Percentiles rank a stretch among this genome's conserved stretches.
These are phyloP conservation scores for Dendroctonus valens DNA, from an alignment of 1,140 invertebrate species.

Conservation along the genomic window DNA sequence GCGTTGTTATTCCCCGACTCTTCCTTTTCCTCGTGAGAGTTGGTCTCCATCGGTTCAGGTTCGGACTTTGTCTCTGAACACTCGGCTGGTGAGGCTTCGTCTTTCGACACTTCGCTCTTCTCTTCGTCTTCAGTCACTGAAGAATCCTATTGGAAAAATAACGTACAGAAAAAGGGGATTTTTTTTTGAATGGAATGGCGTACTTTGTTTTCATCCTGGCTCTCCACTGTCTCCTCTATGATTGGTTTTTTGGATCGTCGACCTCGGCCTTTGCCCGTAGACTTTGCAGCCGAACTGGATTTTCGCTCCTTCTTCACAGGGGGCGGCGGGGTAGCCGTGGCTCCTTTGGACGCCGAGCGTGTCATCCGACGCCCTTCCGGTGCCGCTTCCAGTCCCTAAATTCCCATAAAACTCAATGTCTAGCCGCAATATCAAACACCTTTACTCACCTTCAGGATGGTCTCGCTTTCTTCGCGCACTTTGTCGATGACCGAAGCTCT, in stretches of 20 bases:
- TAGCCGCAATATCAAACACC: neutral
- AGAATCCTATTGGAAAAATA: conserved; percentile 17
- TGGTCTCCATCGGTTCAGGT: conserved; percentile 41
- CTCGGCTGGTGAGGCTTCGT: conserved; percentile 29
- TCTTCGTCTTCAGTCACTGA: conserved; percentile 38
- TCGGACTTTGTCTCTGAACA: conserved; percentile 33
- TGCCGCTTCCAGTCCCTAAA: conserved; percentile 44
- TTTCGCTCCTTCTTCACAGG: conserved; percentile 52
- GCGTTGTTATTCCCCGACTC: conserved; percentile 47
- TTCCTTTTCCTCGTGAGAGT: conserved; percentile 46
- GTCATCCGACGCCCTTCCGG: conserved; percentile 51
- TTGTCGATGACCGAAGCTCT: conserved; percentile 43
- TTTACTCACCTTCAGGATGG: conserved; percentile 46
- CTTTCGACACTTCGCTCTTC: conserved; percentile 41
- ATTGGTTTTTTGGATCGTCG: conserved; percentile 23
- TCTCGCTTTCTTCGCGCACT: conserved; percentile 46
- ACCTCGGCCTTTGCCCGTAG: conserved; percentile 29
- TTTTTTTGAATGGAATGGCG: conserved; percentile 30
- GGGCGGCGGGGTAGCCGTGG: conserved; percentile 50
- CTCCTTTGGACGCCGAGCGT: conserved; percentile 50
- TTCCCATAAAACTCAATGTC: conserved; percentile 14
- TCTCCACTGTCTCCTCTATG: conserved; percentile 30
- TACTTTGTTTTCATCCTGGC: conserved; percentile 33
- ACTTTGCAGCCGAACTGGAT: conserved; percentile 22
- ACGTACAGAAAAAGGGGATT: conserved; percentile 3